These are phyloP conservation scores for Sturnus vulgaris DNA, from an alignment of 2,113 vertebrate genomes.

Conservation along the genomic window DNA sequence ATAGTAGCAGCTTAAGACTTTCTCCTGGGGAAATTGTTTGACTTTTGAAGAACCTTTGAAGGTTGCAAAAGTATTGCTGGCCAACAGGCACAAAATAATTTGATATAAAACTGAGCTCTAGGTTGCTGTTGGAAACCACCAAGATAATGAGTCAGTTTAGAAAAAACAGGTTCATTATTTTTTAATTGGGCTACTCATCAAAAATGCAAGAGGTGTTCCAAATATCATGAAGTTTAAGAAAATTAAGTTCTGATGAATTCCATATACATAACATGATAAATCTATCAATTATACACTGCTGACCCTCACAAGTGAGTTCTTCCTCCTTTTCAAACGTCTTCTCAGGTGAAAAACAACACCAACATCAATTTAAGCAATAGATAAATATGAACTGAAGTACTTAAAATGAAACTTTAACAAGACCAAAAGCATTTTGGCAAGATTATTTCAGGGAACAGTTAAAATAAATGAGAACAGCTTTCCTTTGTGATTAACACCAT, in stretches of 20 bases:
- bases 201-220: conserved; percentile 30
- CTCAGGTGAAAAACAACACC: background rate
- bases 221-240: conserved; percentile 24
- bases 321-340: background rate
- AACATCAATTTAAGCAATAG: background rate
- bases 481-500: conserved; percentile 32
- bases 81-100: conserved; percentile 46
- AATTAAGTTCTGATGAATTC: background rate
- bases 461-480: conserved; percentile 14
- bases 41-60: background rate
- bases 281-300: background rate
- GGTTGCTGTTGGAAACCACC: conserved; percentile 21
- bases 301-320: background rate
- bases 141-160: conserved; percentile 47
- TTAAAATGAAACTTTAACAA: background rate
- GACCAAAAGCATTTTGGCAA: background rate
- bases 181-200: conserved; percentile 62
- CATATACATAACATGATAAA: background rate
- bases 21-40: background rate
- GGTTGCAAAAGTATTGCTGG: conserved; percentile 27
- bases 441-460: conserved; percentile 13
- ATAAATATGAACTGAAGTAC: background rate
- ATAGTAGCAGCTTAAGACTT: background rate
- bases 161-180: conserved; percentile 57
- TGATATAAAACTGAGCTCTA: background rate